Evolutionary conservation across 2,888 invertebrate species (phyloP), one percentile per base, ranked within the genome.

Genomic region (Mimumesa dahlbomi): DNA sequence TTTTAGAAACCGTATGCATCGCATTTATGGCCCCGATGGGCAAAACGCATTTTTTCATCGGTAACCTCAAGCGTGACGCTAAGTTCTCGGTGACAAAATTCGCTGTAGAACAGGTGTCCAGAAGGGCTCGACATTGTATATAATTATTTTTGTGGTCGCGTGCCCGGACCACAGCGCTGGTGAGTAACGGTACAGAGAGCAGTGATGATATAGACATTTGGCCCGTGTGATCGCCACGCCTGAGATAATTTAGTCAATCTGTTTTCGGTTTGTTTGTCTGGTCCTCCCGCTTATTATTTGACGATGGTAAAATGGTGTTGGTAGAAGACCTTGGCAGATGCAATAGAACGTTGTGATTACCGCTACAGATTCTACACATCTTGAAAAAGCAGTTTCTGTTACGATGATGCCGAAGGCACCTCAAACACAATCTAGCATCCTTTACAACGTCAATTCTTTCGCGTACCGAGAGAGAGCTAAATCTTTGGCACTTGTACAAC

Each of bases 21-120:
- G 38, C 21, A n/a, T 68, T 65, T 0, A 77, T n/a, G 11, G 71
- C 52, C 0, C 67, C 71, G n/a, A 75, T 57, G 16, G 70, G 52
- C 11, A 75, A 48, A 5, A 29, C 25, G 13, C 61, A 59, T n/a
- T 36, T 22, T 21, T n/a, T 42, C 22, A 38, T 65, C 2, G 64
- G 54, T 9, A 75, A 29, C 1, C 36, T 48, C 19, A 78, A 45
- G 2, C 13, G 48, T 13, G 49, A 40, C 1, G 69, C 70, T 2
- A 76, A 49, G 0, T 13, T 34, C 40, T 76, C 73, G 0, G 74
- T 79, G 0, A 73, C 45, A 45, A 78, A 78, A 43, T 76, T 58
- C 2, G 66, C 50, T 0, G 72, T 65, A 0, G 76, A 61, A 50
- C 71, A 73, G 1, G 68, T 73, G 14, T 73, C 73, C 4, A 73